Percentiles rank a stretch among this genome's conserved stretches.
These are phyloP conservation scores for Luperina testacea DNA, from an alignment of 2,888 invertebrate species.

Conservation along the genomic window DNA sequence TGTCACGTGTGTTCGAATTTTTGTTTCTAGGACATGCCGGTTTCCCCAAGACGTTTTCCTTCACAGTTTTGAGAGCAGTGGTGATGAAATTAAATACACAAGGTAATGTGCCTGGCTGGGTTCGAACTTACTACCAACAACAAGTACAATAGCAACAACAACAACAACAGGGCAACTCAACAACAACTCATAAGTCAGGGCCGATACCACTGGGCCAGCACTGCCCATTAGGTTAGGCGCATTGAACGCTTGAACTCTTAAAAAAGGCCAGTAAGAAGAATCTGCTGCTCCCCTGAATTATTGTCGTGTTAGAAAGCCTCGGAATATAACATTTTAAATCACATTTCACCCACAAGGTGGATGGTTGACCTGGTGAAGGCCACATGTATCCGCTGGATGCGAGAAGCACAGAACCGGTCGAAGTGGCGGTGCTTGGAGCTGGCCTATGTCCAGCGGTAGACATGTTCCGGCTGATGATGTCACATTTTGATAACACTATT, in stretches of 20 bases:
- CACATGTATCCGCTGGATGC: neutral
- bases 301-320: neutral
- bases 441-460: too few species aligned
- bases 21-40: neutral
- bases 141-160: too few species aligned
- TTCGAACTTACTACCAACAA: neutral
- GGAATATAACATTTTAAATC: neutral
- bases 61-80: neutral
- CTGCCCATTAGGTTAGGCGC: neutral
- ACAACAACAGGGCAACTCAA: too few species aligned
- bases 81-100: neutral
- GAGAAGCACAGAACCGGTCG: neutral
- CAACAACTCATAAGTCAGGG: neutral
- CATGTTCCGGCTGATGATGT: neutral
- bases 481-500: constrained; percentile 6
- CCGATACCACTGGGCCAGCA: neutral
- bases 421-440: neutral
- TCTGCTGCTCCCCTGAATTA: neutral
- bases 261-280: neutral
- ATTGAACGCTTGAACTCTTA: neutral
- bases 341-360: neutral
- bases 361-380: neutral
- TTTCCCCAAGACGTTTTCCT: neutral
- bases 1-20: neutral
- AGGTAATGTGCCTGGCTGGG: neutral